These are phyloP conservation scores for Ariolimax columbianus DNA, from an alignment of 2,888 invertebrate species.

Conservation along the genomic window DNA sequence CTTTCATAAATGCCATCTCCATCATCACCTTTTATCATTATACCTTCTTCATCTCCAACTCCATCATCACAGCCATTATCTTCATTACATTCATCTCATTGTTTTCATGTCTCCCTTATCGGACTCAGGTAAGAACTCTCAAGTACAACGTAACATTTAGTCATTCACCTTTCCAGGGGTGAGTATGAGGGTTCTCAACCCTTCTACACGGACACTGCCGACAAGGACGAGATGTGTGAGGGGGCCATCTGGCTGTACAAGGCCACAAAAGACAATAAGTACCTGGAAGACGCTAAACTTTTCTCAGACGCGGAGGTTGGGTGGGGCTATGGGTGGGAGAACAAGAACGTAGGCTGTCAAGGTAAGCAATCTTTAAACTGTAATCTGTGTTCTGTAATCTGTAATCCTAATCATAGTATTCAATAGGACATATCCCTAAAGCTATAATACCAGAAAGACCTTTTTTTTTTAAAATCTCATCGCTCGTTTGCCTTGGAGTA, in stretches of 20 bases:
- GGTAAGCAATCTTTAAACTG: constrained; percentile 9
- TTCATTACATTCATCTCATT: no score
- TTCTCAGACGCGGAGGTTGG: constrained; percentile 57
- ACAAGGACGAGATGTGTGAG: constrained; percentile 71
- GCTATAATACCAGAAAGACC: no score
- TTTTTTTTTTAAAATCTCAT: no score
- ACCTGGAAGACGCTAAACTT: constrained; percentile 66
- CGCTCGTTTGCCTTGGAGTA: no score
- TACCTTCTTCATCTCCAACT: no score
- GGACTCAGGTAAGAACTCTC: not conserved
- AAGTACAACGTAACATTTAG: not conserved
- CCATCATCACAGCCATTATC: no score
- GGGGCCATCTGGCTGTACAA: constrained; percentile 70
- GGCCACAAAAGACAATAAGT: constrained; percentile 67
- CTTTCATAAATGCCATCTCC: no score
- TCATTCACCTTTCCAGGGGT: constrained; percentile 46
- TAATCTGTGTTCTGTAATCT: no score
- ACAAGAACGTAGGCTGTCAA: constrained; percentile 64
- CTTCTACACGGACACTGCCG: constrained; percentile 60
- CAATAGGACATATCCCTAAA: no score
- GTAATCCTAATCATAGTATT: no score
- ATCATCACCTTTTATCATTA: no score
- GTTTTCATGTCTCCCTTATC: not conserved
- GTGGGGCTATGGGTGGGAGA: constrained; percentile 72
- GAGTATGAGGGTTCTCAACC: constrained; percentile 42